Evolutionary conservation across 2,113 vertebrate genomes (phyloP), one percentile per base, ranked within the genome.

Genomic region (Prolemur simus): DNA sequence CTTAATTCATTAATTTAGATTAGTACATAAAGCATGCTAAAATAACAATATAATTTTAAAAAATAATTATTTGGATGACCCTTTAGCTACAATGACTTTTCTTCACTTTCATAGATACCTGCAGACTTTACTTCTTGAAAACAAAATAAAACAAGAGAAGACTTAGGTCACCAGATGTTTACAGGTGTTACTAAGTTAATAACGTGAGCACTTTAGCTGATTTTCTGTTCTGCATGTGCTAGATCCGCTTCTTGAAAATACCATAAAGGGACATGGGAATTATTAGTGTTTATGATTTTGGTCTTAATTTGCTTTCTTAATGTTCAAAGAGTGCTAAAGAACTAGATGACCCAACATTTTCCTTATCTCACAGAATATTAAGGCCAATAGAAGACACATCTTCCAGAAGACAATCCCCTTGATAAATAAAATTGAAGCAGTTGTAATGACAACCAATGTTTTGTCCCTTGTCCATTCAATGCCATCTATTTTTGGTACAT

Each of bases 291-390:
- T 5, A 29, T 37, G 8, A 82, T 56, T 86, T 95, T 90, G 58
- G 12, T 85, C 15, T 96, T 95, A 96, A 73, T 60, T 71, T 98
- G 58, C 93, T 97, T 97, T 96, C 49, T 68, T 86, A 95, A n/a
- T 5, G 18, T 92, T 85, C 92, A 93, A 97, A 78, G 82, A 96
- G 29, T 58, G 83, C 71, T 95, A 60, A 85, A 93, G 92, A 94
- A 83, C 10, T 39, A n/a, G 5, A 97, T 8, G 68, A 20, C 3
- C 32, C 8, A 52, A 56, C 10, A 90, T 42, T 86, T 89, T 93
- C 42, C 23, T 49, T 13, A 47, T 56, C 15, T 92, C 39, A 89
- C 6, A 87, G n/a, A 96, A 76, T 83, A 96, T 39, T 60, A 37
- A 45, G 66, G 18, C 17, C 47, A 78, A 45, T 45, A 39, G 6